Evolutionary conservation across 2,888 invertebrate species (phyloP), one percentile per base, ranked within the genome.

Genomic region (Ormia ochracea): DNA sequence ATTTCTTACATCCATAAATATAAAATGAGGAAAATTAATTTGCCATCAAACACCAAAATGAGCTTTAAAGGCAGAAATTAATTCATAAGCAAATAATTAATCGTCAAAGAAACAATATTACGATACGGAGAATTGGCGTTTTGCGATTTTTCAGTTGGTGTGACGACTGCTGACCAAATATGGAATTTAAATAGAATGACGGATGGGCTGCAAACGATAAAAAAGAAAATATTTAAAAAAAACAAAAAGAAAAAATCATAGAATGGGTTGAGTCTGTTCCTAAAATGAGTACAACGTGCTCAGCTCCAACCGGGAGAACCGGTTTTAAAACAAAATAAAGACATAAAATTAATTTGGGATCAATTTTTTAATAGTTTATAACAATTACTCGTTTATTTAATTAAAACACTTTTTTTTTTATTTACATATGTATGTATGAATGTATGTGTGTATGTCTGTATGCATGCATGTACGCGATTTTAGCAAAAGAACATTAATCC

Each of bases 101-200:
- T n/a, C n/a, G n/a, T n/a, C n/a, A n/a, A n/a, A n/a, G n/a, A n/a
- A n/a, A n/a, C n/a, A n/a, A n/a, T n/a, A n/a, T n/a, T 14, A 23
- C 4, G 43, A 56, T 19, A 38, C 7, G 33, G 26, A 48, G 21
- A 61, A 56, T 19, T 61, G 31, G 0, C 19, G 31, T 19, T 50
- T 48, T 33, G 31, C 31, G 28, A 63, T 45, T 31, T 69, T 63
- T 36, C 65, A 50, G 31, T 61, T 63, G 26, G 28, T 56, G 59
- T 43, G 28, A 65, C 43, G 52, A 33, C 17, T 54, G n/a, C 68
- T 78, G 61, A 61, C 59, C 28, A 59, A 52, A 50, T 36, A 72
- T 48, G 61, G 54, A 45, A 54, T 41, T 66, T 73, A 28, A 58
- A 48, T 58, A 65, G 70, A 75, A 79, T 80, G 80, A 80, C 76